phyloP scores from a whole-genome alignment of 2,888 invertebrate genomes.

The Alitta virens region DNA sequence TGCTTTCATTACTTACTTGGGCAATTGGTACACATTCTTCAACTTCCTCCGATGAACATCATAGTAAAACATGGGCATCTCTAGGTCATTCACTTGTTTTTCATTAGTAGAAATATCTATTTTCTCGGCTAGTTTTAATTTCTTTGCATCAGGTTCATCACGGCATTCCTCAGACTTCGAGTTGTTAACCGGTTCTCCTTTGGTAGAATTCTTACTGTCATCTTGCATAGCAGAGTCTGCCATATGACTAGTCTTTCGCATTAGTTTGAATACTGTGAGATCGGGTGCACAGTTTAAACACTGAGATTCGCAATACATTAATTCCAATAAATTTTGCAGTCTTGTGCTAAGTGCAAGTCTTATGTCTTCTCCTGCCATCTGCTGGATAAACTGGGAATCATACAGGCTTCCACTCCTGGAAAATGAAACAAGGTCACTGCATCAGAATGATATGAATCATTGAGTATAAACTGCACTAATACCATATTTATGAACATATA shows the following conservation, averaged over 20 bases:
- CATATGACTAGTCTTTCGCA: not conserved
- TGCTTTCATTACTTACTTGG: constrained; percentile 37
- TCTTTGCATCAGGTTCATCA: not conserved
- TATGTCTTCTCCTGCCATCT: constrained; percentile 12
- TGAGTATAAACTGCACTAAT: no score
- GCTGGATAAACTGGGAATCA: constrained; percentile 17
- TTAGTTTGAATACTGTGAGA: not conserved
- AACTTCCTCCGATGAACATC: constrained; percentile 37
- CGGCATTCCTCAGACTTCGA: no score
- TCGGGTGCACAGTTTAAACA: not conserved
- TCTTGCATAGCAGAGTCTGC: not conserved
- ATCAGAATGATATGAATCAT: no score
- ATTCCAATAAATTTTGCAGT: not conserved
- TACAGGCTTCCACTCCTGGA: constrained; percentile 26
- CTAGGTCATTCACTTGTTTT: not conserved
- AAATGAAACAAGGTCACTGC: no score
- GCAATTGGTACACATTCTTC: constrained; percentile 29
- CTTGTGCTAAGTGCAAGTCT: constrained; percentile 7
- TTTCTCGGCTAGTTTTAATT: not conserved
- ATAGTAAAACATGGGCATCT: constrained; percentile 42
- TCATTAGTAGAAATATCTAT: no score
- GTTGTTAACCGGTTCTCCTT: no score
- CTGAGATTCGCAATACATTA: constrained; percentile 1
- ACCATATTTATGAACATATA: no score
- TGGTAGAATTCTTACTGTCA: no score